phyloP scores from a whole-genome alignment of 2,797 vertebrate species.

The Rhabdomys pumilio region DNA sequence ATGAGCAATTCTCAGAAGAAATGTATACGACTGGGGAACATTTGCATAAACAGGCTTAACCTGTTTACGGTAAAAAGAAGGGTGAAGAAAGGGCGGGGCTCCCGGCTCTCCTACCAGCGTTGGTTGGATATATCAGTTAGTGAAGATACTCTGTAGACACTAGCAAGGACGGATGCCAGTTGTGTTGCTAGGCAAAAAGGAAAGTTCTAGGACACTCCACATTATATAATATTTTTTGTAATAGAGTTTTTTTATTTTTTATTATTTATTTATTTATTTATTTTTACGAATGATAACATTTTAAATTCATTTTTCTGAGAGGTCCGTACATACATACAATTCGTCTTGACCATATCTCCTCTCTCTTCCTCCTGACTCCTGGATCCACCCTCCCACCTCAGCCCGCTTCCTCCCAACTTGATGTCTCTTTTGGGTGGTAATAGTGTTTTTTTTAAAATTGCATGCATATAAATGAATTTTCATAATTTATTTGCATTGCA shows the following conservation, averaged over 20 bases:
- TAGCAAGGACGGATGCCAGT: background rate
- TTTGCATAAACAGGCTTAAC: constrained; percentile 41
- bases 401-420: background rate
- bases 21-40: background rate
- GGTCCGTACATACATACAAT: background rate
- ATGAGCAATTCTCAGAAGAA: constrained; percentile 33
- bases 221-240: background rate
- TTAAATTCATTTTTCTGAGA: background rate
- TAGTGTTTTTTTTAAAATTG: background rate
- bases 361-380: background rate
- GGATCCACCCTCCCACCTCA: background rate
- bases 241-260: background rate
- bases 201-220: background rate
- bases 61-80: background rate
- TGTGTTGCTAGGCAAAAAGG: background rate
- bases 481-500: constrained; percentile 6
- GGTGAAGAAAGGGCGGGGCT: constrained; percentile 1
- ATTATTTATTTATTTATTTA: too few species aligned
- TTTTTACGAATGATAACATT: background rate
- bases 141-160: background rate
- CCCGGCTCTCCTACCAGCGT: background rate
- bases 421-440: background rate
- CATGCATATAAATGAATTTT: background rate
- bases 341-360: background rate
- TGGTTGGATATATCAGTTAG: background rate